Conservation (phyloP, 2,797 vertebrate genomes). For the Pterois miles region DNA sequence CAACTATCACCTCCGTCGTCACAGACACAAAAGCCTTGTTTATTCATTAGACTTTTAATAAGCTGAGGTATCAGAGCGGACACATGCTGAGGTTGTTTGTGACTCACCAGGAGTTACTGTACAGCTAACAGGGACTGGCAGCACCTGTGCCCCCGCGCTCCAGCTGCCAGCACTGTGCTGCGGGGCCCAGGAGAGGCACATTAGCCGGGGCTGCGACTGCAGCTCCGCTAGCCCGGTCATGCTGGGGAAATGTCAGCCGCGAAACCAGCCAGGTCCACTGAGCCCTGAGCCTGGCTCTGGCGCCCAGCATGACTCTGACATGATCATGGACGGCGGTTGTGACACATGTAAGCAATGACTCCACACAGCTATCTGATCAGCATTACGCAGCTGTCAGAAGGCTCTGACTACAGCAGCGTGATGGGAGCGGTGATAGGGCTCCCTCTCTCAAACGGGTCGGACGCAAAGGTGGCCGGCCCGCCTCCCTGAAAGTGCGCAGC, state of each 20-base stretch:
- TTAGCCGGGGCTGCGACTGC: slow-evolving; percentile 62
- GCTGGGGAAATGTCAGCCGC: slow-evolving; percentile 83
- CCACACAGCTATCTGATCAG: slow-evolving; percentile 84
- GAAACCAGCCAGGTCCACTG: slow-evolving; percentile 74
- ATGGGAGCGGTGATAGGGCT: slow-evolving; percentile 76
- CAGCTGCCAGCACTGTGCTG: slow-evolving; percentile 66
- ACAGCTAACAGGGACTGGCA: slow-evolving; percentile 81
- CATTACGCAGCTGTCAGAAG: slow-evolving; percentile 80
- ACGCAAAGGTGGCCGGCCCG: slow-evolving; percentile 47
- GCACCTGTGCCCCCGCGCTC: slow-evolving; percentile 77
- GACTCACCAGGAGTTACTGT: slow-evolving; percentile 75
- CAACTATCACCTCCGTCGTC: slow-evolving; percentile 12
- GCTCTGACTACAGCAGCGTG: slow-evolving; percentile 67
- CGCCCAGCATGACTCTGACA: slow-evolving; percentile 75
- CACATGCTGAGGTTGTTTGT: slow-evolving; percentile 75
- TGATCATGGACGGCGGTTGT: slow-evolving; percentile 78
- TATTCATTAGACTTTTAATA: slow-evolving; percentile 78
- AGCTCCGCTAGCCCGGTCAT: slow-evolving; percentile 67
- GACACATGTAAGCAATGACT: slow-evolving; percentile 83
- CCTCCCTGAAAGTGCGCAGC: slow-evolving; percentile 30
- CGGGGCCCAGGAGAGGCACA: slow-evolving; percentile 65
- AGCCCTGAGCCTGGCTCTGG: slow-evolving; percentile 70
- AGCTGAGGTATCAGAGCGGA: slow-evolving; percentile 72
- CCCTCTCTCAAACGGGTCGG: slow-evolving; percentile 58
- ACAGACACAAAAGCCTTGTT: slow-evolving; percentile 53